Evolutionary conservation across 2,113 vertebrate species (phyloP).

Genomic region (Apus apus): DNA sequence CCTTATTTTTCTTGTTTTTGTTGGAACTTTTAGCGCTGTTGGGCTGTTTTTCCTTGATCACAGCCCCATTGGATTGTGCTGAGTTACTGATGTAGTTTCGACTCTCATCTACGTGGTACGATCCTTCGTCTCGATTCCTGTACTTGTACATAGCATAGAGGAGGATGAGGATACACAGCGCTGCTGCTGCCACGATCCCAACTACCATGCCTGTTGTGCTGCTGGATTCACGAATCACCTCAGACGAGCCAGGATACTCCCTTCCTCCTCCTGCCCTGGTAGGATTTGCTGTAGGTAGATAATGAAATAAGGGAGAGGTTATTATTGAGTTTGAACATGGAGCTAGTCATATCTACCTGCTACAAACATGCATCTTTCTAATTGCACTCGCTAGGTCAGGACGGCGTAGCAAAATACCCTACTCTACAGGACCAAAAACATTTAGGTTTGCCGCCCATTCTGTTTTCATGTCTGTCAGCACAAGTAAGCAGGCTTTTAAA

Average conservation of each 20-base stretch:
- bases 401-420: neutral
- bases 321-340: neutral
- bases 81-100: constrained; percentile 99
- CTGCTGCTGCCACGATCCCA: constrained; percentile 93
- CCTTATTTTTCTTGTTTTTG: constrained; percentile 99
- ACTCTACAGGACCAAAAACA: neutral
- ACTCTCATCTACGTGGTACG: constrained; percentile 97
- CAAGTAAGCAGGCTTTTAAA: neutral
- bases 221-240: constrained; percentile 95
- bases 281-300: constrained; percentile 86
- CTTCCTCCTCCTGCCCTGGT: constrained; percentile 87
- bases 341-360: neutral
- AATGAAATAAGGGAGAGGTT: constrained; percentile 63
- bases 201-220: constrained; percentile 99
- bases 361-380: neutral
- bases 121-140: constrained; percentile 96
- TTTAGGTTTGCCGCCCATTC: neutral
- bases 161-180: constrained; percentile 97
- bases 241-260: constrained; percentile 85
- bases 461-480: neutral
- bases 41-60: constrained; percentile 95
- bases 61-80: constrained; percentile 95
- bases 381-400: neutral
- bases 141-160: constrained; percentile 99
- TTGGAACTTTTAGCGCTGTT: constrained; percentile 90